phyloP scores from a whole-genome alignment of 1,140 invertebrate species.

The Copidosoma floridanum region DNA sequence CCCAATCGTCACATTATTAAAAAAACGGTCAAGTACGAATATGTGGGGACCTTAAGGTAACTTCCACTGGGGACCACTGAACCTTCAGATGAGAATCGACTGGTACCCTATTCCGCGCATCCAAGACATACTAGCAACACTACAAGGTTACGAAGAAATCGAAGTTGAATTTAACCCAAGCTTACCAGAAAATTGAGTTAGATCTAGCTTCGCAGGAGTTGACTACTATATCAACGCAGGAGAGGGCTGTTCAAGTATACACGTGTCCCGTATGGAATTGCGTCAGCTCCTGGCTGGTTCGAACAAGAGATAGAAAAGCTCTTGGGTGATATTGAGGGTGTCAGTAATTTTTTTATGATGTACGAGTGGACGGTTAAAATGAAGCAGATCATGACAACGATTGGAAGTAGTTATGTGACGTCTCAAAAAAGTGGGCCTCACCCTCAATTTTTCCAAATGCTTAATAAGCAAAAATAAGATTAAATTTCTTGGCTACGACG shows the following conservation, averaged over 20 bases:
- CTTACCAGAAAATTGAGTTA: background rate
- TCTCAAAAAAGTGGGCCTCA: background rate
- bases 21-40: background rate
- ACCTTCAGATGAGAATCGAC: background rate
- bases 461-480: background rate
- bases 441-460: background rate
- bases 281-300: constrained; percentile 15
- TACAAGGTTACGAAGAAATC: background rate
- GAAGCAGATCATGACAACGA: background rate
- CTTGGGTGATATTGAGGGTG: background rate
- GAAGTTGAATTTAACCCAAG: background rate
- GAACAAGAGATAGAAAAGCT: background rate
- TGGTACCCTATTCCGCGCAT: background rate
- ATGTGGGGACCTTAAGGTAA: too few relatives aligned
- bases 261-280: background rate
- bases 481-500: background rate
- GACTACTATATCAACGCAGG: background rate
- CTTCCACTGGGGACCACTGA: too few relatives aligned
- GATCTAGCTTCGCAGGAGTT: background rate
- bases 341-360: background rate
- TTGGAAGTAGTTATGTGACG: background rate
- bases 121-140: background rate
- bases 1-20: background rate
- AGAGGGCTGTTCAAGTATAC: constrained; percentile 1
- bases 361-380: background rate